Conservation (phyloP, 2,113 vertebrate genomes). For the Physeter macrocephalus region DNA sequence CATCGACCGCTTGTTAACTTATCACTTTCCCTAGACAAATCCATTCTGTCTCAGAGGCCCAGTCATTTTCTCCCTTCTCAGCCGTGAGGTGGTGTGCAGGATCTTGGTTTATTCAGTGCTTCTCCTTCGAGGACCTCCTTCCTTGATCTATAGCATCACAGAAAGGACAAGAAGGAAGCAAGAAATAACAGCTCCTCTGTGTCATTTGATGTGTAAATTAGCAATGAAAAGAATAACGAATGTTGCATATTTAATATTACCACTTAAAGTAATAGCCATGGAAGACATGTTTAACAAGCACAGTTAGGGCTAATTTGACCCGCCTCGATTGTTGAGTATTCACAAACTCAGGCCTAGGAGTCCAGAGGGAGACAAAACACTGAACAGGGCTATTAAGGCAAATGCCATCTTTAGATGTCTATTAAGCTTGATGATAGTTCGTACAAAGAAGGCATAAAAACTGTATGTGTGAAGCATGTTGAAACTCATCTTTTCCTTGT, state of each 20-base stretch:
- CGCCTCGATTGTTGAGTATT: not conserved
- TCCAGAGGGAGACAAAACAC: constrained; percentile 19
- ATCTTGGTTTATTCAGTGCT: not conserved
- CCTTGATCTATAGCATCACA: not conserved
- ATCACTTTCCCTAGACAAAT: not conserved
- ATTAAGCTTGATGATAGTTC: not conserved
- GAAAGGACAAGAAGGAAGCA: not conserved
- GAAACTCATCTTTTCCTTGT: not conserved
- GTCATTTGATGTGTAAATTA: constrained; percentile 1
- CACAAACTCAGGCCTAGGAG: not conserved
- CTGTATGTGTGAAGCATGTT: not conserved
- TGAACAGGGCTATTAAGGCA: constrained; percentile 21
- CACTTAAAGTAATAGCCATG: constrained; percentile 37
- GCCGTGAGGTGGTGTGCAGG: not conserved
- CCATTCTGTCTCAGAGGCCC: not conserved
- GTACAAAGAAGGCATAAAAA: not conserved
- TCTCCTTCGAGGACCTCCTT: not conserved
- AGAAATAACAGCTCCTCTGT: not conserved
- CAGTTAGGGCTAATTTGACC: constrained; percentile 31
- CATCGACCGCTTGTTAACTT: not conserved
- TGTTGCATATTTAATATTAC: constrained; percentile 14
- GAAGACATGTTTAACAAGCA: constrained; percentile 4
- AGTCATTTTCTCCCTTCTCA: not conserved
- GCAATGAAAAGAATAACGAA: constrained; percentile 1
- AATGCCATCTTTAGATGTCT: constrained; percentile 34